These are phyloP conservation scores for Herpetotheres cachinnans DNA, from an alignment of 2,113 vertebrate genomes.

Conservation along the genomic window DNA sequence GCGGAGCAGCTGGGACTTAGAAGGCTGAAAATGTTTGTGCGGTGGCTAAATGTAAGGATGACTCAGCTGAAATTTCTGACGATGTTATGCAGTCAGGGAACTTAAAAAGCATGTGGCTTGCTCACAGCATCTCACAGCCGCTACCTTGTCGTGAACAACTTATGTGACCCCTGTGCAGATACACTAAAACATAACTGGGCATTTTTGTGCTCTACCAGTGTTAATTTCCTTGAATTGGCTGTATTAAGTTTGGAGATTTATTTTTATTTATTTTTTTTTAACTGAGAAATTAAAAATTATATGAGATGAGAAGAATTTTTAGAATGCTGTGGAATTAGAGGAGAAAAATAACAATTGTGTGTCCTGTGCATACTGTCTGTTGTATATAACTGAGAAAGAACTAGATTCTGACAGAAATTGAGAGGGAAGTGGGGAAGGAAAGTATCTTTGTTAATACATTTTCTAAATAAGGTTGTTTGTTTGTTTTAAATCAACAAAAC, in stretches of 20 bases:
- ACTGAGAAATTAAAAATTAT: neutral
- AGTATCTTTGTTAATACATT: neutral
- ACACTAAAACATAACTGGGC: neutral
- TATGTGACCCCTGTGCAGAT: neutral
- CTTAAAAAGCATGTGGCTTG: neutral
- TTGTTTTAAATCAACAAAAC: no score
- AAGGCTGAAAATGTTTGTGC: neutral
- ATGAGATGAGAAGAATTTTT: neutral
- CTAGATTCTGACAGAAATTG: neutral
- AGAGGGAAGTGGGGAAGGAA: neutral
- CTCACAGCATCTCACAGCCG: rapidly evolving
- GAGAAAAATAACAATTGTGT: neutral
- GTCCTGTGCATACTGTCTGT: neutral
- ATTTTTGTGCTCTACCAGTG: neutral
- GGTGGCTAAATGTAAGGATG: slow-evolving; percentile 30
- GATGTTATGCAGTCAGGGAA: neutral
- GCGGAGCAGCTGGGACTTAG: neutral
- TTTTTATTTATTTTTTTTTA: neutral
- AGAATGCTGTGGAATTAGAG: neutral
- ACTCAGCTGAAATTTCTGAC: slow-evolving; percentile 39
- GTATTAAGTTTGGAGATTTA: neutral
- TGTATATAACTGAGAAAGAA: neutral
- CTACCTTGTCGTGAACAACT: neutral
- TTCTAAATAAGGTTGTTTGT: neutral
- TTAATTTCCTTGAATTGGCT: neutral